Evolutionary conservation across 2,113 vertebrate genomes (phyloP).

Genomic region (Neogobius melanostomus): DNA sequence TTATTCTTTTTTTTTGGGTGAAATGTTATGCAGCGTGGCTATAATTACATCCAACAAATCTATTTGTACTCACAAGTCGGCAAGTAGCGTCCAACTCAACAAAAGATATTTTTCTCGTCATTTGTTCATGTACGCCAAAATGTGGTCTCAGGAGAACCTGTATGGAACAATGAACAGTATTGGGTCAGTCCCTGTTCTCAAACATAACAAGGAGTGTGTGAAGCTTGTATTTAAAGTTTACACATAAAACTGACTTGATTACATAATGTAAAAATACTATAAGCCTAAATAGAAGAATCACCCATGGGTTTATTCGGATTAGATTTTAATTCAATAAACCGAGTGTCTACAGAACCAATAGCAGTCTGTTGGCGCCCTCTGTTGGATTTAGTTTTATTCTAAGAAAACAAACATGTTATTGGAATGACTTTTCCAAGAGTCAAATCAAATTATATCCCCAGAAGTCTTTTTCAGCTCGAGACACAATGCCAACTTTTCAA

Average conservation of each 20-base stretch:
- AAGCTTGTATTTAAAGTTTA: conserved; percentile 1
- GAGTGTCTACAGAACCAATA: no score
- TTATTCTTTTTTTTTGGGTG: no score
- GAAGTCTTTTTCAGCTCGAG: no score
- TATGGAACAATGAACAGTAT: background rate
- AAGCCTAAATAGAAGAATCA: no score
- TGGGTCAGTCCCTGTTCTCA: conserved; percentile 1
- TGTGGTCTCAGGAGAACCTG: background rate
- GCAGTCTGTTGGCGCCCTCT: conserved; percentile 55
- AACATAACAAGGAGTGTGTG: background rate
- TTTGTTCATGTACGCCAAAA: background rate
- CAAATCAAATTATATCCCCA: no score
- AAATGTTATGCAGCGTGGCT: background rate
- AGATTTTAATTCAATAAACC: no score
- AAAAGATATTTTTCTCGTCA: background rate
- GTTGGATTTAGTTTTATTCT: conserved; percentile 30
- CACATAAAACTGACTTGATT: no score
- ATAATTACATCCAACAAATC: no score
- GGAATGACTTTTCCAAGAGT: conserved; percentile 25
- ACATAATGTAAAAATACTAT: no score
- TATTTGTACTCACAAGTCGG: background rate
- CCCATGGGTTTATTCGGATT: no score
- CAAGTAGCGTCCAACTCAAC: background rate
- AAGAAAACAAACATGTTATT: background rate
- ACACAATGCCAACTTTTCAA: no score